phyloP scores from a whole-genome alignment of 2,797 vertebrate genomes.

The Channa striata region DNA sequence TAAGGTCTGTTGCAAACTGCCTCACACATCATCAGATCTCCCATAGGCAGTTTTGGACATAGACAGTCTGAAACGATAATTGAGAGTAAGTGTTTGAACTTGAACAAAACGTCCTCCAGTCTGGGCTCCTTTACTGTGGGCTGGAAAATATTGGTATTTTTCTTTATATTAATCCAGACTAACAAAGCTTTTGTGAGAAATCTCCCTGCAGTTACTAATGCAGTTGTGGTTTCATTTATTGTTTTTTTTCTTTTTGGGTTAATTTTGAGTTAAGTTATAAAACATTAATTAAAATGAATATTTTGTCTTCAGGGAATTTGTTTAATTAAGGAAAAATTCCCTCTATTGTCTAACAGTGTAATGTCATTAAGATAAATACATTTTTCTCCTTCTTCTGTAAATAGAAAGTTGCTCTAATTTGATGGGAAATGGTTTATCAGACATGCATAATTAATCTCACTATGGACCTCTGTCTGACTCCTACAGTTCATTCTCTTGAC shows the following conservation, averaged over 20 bases:
- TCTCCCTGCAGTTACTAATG: too few relatives aligned
- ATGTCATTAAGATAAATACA: not conserved
- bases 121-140: not conserved
- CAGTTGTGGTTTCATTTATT: too few relatives aligned
- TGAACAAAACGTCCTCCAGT: too few relatives aligned
- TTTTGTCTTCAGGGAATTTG: not conserved
- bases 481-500: not conserved
- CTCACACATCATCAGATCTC: not conserved
- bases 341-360: not conserved
- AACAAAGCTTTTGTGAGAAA: too few relatives aligned
- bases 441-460: not conserved
- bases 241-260: too few relatives aligned
- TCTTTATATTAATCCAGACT: not conserved
- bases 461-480: too few relatives aligned
- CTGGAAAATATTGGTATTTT: not conserved
- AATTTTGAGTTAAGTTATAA: too few relatives aligned
- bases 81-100: slow-evolving; percentile 4
- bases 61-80: not conserved
- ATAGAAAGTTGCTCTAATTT: not conserved
- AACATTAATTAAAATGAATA: too few relatives aligned
- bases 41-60: not conserved
- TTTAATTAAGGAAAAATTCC: not conserved
- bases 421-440: not conserved
- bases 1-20: not conserved
- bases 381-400: not conserved